Evolutionary conservation across 2,113 vertebrate genomes (phyloP).

Genomic region (Spea multiplicata): DNA sequence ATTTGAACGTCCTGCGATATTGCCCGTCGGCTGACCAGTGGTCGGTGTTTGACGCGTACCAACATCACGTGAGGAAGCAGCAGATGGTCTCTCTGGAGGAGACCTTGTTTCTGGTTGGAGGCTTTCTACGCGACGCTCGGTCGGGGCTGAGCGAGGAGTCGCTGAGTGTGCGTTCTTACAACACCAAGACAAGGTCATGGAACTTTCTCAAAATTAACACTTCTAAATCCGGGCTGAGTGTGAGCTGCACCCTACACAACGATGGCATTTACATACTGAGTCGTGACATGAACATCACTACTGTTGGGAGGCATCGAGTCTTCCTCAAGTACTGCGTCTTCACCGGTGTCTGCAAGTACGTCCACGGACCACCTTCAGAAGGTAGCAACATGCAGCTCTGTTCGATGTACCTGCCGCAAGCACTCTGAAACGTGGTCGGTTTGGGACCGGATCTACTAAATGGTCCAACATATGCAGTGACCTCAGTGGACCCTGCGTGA

Average conservation of each 20-base stretch:
- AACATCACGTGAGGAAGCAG: conserved; percentile 88
- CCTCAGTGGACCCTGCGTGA: too few relatives aligned
- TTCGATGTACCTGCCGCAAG: conserved; percentile 82
- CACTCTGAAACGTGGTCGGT: too few relatives aligned
- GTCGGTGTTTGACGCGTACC: conserved; percentile 77
- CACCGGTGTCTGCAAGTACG: conserved; percentile 81
- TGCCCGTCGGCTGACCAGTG: conserved; percentile 83
- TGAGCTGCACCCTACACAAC: conserved; percentile 90
- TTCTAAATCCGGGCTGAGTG: conserved; percentile 88
- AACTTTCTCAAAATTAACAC: conserved; percentile 86
- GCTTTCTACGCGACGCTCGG: conserved; percentile 81
- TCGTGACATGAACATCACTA: conserved; percentile 80
- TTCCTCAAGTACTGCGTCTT: conserved; percentile 95
- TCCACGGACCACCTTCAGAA: conserved; percentile 81
- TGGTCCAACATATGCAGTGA: too few relatives aligned
- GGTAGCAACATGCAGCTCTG: conserved; percentile 91
- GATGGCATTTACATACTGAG: conserved; percentile 95
- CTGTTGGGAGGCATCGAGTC: conserved; percentile 83
- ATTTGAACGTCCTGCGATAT: conserved; percentile 86
- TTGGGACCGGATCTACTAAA: too few relatives aligned
- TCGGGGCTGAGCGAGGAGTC: conserved; percentile 80
- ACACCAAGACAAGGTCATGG: conserved; percentile 80
- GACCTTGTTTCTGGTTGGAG: conserved; percentile 91
- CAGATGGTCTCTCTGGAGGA: conserved; percentile 97
- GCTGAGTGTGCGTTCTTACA: conserved; percentile 88